These are phyloP conservation scores for Antheraea yamamai DNA, from an alignment of 2,888 invertebrate genomes.

Conservation along the genomic window DNA sequence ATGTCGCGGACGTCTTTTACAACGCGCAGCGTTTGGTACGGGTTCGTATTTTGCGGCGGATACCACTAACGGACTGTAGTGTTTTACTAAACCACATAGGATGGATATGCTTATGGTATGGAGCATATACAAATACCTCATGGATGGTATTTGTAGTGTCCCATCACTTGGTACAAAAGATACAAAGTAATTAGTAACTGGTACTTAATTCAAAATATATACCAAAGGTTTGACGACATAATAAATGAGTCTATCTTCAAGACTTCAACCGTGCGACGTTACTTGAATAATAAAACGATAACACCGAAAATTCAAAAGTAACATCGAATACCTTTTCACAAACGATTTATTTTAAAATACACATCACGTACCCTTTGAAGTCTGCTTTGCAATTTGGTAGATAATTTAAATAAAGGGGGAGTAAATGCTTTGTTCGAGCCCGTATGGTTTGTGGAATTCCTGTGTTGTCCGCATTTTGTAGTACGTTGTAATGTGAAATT, in stretches of 20 bases:
- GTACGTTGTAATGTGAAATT: constrained; percentile 5
- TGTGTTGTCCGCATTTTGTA: constrained; percentile 6
- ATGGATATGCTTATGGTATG: no score
- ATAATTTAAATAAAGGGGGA: constrained; percentile 54
- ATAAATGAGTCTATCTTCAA: constrained; percentile 6
- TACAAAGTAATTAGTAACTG: not conserved
- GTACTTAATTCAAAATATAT: not conserved
- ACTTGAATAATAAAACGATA: constrained; percentile 29
- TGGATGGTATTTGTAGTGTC: no score
- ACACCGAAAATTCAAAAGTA: constrained; percentile 9
- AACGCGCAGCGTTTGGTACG: no score
- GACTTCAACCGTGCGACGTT: constrained; percentile 12
- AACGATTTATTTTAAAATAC: constrained; percentile 52
- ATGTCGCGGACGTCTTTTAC: no score
- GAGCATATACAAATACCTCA: no score
- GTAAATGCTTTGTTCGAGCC: constrained; percentile 25
- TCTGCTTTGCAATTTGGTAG: constrained; percentile 49
- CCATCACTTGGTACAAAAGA: not conserved
- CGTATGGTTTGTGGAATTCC: constrained; percentile 17
- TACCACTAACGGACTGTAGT: no score
- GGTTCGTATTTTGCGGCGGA: no score
- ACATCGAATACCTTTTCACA: constrained; percentile 40
- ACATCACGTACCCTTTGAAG: constrained; percentile 59
- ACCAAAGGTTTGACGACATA: not conserved
- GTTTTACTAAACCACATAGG: no score